A percentile compares a stretch with the other conserved stretches of the same genome.
Evolutionary conservation across 2,888 invertebrate genomes (phyloP).

Genomic region (Perdita meconis): DNA sequence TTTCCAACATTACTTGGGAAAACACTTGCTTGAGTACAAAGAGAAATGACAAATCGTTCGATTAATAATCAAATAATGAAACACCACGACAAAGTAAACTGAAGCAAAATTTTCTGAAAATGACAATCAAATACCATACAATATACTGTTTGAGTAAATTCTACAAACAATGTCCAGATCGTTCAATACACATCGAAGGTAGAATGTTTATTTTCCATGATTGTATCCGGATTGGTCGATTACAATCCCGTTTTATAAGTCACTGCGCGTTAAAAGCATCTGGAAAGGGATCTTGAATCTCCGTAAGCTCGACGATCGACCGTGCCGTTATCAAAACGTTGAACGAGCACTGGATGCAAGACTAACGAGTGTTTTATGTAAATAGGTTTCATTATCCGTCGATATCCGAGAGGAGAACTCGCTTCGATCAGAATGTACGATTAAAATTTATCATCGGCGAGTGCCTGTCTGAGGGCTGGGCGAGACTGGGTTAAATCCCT

Average conservation of each 20-base stretch:
- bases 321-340: slow-evolving; percentile 51
- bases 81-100: too few relatives aligned
- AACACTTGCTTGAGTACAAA: too few relatives aligned
- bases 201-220: too few relatives aligned
- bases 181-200: too few relatives aligned
- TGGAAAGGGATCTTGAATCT: slow-evolving; percentile 9
- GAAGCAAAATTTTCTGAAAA: too few relatives aligned
- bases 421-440: slow-evolving; percentile 1
- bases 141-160: too few relatives aligned
- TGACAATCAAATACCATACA: too few relatives aligned
- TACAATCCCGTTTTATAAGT: not conserved
- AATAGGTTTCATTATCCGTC: slow-evolving; percentile 42
- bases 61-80: too few relatives aligned
- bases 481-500: not conserved
- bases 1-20: too few relatives aligned
- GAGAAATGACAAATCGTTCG: too few relatives aligned
- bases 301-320: slow-evolving; percentile 40
- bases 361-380: slow-evolving; percentile 65
- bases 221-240: not conserved
- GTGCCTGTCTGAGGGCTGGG: not conserved
- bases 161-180: too few relatives aligned
- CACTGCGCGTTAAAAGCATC: slow-evolving; percentile 6
- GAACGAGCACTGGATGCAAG: slow-evolving; percentile 18
- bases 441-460: slow-evolving; percentile 34
- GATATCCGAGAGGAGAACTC: not conserved